phyloP scores from a whole-genome alignment of 2,888 invertebrate species.

The Mythimna lalbum region DNA sequence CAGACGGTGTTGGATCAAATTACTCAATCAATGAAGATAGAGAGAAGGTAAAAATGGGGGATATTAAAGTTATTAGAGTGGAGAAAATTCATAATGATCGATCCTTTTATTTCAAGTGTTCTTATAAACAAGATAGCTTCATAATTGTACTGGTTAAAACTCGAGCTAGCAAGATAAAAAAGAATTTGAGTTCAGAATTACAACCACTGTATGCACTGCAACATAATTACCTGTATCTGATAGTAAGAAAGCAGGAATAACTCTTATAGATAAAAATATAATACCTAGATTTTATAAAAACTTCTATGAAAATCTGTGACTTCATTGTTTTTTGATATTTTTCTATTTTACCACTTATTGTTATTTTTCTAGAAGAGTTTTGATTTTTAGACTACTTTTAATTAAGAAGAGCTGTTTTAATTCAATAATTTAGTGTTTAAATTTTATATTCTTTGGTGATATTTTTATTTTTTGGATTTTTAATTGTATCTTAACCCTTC shows the following conservation, averaged over 20 bases:
- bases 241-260: slow-evolving; percentile 1
- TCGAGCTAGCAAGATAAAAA: slow-evolving; percentile 17
- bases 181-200: slow-evolving; percentile 18
- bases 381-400: background rate
- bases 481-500: too few species aligned
- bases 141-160: slow-evolving; percentile 14
- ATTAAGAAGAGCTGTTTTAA: too few species aligned
- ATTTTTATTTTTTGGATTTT: too few species aligned
- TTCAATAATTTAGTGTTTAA: too few species aligned
- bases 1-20: slow-evolving; percentile 10
- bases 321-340: background rate
- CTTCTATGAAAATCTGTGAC: too few species aligned
- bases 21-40: slow-evolving; percentile 12
- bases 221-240: slow-evolving; percentile 15
- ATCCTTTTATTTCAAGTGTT: background rate
- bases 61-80: slow-evolving; percentile 10
- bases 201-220: slow-evolving; percentile 21
- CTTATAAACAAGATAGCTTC: background rate
- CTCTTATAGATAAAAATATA: slow-evolving; percentile 10
- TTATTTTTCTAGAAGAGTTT: slow-evolving; percentile 1
- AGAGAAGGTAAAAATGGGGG: slow-evolving; percentile 15
- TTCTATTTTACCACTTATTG: background rate
- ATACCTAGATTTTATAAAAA: too few species aligned
- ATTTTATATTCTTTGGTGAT: too few species aligned
- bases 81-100: slow-evolving; percentile 3